phyloP scores from a whole-genome alignment of 37 sponge, comb jelly and placozoan species.

The Hexactinellida sp. region DNA sequence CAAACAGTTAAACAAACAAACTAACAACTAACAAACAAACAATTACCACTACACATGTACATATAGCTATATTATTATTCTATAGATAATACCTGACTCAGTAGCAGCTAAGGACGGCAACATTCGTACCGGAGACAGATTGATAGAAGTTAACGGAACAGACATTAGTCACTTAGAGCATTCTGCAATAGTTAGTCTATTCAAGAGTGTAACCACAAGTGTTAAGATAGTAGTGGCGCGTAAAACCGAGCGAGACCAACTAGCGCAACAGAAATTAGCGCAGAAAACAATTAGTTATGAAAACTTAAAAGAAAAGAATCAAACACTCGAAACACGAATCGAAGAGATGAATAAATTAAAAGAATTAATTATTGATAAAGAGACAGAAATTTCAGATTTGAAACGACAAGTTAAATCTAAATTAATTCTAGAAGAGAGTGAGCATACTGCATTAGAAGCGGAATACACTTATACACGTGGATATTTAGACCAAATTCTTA shows the following conservation, averaged over 20 bases:
- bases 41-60: background rate
- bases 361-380: background rate
- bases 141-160: background rate
- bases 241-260: background rate
- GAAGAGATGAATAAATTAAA: background rate
- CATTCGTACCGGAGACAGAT: background rate
- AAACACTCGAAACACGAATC: background rate
- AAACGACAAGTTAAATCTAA: background rate
- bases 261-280: background rate
- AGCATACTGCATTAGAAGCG: background rate
- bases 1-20: too few relatives aligned
- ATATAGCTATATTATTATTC: background rate
- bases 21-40: too few relatives aligned
- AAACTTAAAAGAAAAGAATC: background rate
- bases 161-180: background rate
- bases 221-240: slow-evolving; percentile 1
- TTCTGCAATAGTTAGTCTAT: background rate
- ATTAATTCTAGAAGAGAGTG: background rate
- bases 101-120: background rate
- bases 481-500: background rate
- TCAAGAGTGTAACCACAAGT: slow-evolving; percentile 10
- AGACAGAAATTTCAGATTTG: background rate
- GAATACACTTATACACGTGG: background rate
- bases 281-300: background rate
- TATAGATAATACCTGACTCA: slow-evolving; percentile 9